Conservation (phyloP, 1,140 invertebrate genomes). For the Bombus impatiens region DNA sequence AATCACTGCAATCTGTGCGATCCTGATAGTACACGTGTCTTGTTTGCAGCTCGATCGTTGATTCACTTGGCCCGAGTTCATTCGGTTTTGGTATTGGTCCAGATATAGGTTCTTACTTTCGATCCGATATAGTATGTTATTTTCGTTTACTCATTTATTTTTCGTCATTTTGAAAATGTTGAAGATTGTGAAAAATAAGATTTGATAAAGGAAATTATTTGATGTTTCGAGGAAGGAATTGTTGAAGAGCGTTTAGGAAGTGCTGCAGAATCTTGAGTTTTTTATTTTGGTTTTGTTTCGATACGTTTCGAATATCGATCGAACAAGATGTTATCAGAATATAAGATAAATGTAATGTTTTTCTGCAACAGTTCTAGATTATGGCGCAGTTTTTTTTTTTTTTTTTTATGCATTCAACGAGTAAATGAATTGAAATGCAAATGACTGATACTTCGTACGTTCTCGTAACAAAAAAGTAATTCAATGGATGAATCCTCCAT, state of each 20-base stretch:
- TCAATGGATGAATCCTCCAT: background rate
- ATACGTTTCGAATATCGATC: too few species aligned
- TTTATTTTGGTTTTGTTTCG: too few species aligned
- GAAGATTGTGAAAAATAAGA: background rate
- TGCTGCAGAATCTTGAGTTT: too few species aligned
- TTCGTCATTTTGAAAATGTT: too few species aligned
- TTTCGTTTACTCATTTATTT: background rate
- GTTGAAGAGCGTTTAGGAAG: too few species aligned
- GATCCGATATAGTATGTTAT: background rate
- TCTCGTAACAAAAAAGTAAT: background rate
- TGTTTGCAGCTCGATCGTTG: background rate
- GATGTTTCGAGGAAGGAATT: too few species aligned
- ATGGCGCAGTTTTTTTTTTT: too few species aligned
- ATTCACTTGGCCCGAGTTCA: background rate
- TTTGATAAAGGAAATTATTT: too few species aligned
- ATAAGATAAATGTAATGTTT: too few species aligned
- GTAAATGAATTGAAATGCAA: background rate
- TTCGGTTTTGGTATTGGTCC: background rate
- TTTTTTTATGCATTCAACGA: too few species aligned
- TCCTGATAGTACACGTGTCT: constrained; percentile 32
- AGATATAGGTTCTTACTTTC: background rate
- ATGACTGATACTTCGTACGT: background rate
- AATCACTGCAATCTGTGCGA: constrained; percentile 59
- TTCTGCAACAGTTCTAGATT: too few species aligned
- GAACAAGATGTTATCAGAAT: too few species aligned